These are phyloP conservation scores for Sarcophaga variegata DNA, from an alignment of 2,888 invertebrate genomes.

Conservation along the genomic window DNA sequence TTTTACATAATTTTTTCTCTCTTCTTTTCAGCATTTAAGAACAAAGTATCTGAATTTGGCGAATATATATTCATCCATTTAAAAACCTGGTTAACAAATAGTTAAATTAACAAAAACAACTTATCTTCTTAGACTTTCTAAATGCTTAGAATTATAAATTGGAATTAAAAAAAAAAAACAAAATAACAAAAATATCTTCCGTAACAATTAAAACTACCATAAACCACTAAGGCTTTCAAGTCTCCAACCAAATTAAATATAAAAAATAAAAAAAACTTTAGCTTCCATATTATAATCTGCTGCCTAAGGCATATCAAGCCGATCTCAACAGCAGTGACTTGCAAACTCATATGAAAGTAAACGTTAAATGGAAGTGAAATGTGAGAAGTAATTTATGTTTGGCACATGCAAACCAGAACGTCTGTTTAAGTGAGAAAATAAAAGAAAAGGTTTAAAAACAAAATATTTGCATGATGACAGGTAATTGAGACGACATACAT, in stretches of 20 bases:
- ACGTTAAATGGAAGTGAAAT: conserved; percentile 48
- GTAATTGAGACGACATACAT: conserved; percentile 61
- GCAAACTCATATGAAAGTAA: background rate
- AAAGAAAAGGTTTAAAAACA: conserved; percentile 21
- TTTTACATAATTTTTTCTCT: conserved; percentile 16
- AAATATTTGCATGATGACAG: conserved; percentile 50
- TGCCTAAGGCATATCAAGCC: background rate
- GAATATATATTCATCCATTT: conserved; percentile 74
- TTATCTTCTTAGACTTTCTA: background rate
- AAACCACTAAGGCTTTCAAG: conserved; percentile 10
- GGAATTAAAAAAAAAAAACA: conserved; percentile 26
- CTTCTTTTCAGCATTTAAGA: conserved; percentile 66
- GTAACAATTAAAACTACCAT: conserved; percentile 8
- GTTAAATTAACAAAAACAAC: conserved; percentile 68
- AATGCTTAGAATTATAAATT: background rate
- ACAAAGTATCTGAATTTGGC: conserved; percentile 68
- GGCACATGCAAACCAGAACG: background rate
- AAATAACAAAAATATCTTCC: background rate
- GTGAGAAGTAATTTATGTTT: conserved; percentile 32
- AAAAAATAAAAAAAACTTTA: background rate
- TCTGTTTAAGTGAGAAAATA: conserved; percentile 12
- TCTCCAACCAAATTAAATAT: background rate
- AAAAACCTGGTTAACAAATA: conserved; percentile 75
- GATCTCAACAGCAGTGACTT: background rate
- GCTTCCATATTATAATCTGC: background rate